Evolutionary conservation across 2,797 vertebrate genomes (phyloP).

Genomic region (Distichodus sexfasciatus): DNA sequence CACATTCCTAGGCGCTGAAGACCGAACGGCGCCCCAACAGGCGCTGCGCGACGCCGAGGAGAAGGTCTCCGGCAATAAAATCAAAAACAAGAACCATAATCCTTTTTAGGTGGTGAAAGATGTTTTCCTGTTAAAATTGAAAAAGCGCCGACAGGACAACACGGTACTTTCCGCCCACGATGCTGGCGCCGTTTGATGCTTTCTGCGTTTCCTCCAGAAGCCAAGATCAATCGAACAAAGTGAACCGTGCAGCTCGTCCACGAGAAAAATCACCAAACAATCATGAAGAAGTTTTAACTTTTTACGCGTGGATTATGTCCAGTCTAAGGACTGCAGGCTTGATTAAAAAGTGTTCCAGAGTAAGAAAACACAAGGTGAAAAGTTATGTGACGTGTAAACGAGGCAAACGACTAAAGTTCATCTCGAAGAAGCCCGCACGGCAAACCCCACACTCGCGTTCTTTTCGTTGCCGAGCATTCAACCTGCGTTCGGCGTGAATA

Average conservation of each 20-base stretch:
- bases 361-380: neutral
- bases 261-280: neutral
- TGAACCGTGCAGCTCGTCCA: neutral
- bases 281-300: too few relatives aligned
- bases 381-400: too few relatives aligned
- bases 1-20: slow-evolving; percentile 1
- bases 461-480: slow-evolving; percentile 48
- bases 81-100: slow-evolving; percentile 12
- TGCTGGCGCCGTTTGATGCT: neutral
- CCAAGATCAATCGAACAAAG: too few relatives aligned
- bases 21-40: slow-evolving; percentile 27
- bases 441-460: slow-evolving; percentile 29
- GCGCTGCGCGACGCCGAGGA: neutral
- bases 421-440: neutral
- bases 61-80: slow-evolving; percentile 11
- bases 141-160: neutral
- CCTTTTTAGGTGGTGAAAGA: neutral
- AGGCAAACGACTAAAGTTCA: slow-evolving; percentile 33
- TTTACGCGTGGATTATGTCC: too few relatives aligned
- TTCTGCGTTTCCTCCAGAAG: slow-evolving; percentile 20
- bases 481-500: slow-evolving; percentile 41
- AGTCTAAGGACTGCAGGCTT: too few relatives aligned
- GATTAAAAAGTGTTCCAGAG: neutral
- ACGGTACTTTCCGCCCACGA: neutral
- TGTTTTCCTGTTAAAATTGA: neutral